Base-by-base conservation (phyloP, 2,797 vertebrate genomes). In the Sebastes cheni region DNA sequence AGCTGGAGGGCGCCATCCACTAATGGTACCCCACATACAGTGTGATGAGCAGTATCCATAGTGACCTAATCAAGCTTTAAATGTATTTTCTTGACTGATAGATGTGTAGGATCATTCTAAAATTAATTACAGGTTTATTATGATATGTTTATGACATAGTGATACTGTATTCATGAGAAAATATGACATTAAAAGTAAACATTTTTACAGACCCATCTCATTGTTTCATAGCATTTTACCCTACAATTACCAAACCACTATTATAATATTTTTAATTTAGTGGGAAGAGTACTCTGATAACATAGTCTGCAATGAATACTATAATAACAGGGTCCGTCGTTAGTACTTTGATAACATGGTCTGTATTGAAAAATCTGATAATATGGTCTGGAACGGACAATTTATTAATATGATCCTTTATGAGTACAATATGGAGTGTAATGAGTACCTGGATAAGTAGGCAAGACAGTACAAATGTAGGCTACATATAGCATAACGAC, bases 1-100 rank as follows among this genome's bases (percentile, higher is more conserved):
- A 86, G 79, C 77, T 59, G 1, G 89, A 69, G 67, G 84, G 83
- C 81, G 58, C 46, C 56, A 75, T 79, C 22, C 29, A 56, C 76
- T 13, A 25, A 77, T 34, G 4, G 10, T 25, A 50, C 1, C 46
- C 46, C 46, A 72, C 23, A 75, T 14, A n/a, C 20, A 68, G 27
- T 22, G 32, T 52, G 39, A 32, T 1, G 6, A 23, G 6, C n/a
- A 1, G 23, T 1, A 16, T 58, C 76, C 3, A 16, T 34, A 23
- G 29, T 60, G 9, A 30, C 22, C 4, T 3, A 30, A 61, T 62
- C 9, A 42, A 29, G 6, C 13, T 68, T 25, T 65, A 7, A 67
- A 75, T 34, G 3, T 62, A 6, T 18, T 20, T 56, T 36, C n/a
- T 50, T 30, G 20, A 62, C 2, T 36, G 4, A 64, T 60, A 32